These are phyloP conservation scores for Alethe diademata DNA, from an alignment of 2,113 vertebrate genomes.

Conservation along the genomic window DNA sequence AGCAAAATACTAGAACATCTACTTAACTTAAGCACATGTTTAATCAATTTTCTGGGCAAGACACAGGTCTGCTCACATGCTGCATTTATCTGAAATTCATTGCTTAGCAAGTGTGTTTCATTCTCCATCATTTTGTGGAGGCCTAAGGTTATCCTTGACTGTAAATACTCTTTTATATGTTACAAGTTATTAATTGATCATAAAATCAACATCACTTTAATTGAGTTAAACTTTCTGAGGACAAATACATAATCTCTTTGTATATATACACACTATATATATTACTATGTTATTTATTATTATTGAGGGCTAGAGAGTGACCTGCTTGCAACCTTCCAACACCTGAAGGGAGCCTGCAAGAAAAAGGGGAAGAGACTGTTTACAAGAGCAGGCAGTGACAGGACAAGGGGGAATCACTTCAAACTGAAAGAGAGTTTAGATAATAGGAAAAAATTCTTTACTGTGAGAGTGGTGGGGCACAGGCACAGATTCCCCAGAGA, in stretches of 20 bases:
- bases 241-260: neutral
- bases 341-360: neutral
- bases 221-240: neutral
- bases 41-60: neutral
- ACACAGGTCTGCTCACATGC: neutral
- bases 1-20: neutral
- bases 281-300: neutral
- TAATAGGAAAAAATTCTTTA: neutral
- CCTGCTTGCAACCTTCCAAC: neutral
- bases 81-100: neutral
- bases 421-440: neutral
- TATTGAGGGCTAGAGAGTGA: neutral
- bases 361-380: neutral
- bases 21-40: neutral
- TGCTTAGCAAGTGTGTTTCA: neutral
- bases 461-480: neutral
- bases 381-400: neutral
- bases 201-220: neutral
- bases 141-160: neutral
- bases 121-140: neutral
- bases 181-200: neutral
- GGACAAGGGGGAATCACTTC: neutral
- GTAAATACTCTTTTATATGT: neutral
- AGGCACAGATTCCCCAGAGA: neutral
- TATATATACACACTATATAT: fast-evolving